phyloP scores from a whole-genome alignment of 2,797 vertebrate genomes.

The Falco biarmicus region DNA sequence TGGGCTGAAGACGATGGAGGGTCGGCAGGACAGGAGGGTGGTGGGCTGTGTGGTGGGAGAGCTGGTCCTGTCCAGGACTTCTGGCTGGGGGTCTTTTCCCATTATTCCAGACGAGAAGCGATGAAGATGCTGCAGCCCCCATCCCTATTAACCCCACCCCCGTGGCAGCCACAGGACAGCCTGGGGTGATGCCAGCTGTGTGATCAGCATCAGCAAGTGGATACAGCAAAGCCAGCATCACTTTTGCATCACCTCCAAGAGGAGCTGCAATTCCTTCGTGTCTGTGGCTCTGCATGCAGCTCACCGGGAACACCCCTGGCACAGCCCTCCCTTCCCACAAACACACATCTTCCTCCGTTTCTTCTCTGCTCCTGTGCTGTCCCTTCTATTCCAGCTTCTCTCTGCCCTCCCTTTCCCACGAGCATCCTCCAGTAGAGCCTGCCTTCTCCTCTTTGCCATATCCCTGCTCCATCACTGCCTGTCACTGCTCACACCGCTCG shows the following conservation, averaged over 20 bases:
- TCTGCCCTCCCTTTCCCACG: accelerated
- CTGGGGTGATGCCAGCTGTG: neutral
- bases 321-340: accelerated
- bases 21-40: too few species aligned
- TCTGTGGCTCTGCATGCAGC: accelerated
- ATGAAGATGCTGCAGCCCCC: neutral
- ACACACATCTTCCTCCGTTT: accelerated
- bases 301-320: neutral
- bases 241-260: neutral
- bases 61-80: too few species aligned
- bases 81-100: neutral
- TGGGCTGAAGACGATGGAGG: neutral
- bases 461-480: accelerated
- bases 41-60: neutral
- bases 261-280: neutral
- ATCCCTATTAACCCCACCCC: neutral
- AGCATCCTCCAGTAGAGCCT: neutral
- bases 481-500: accelerated
- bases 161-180: accelerated
- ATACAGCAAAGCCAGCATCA: neutral
- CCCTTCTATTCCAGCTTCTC: neutral
- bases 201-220: neutral
- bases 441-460: neutral
- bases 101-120: neutral
- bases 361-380: neutral